Evolutionary conservation across 2,113 vertebrate species (phyloP).

Genomic region (Panthera tigris): DNA sequence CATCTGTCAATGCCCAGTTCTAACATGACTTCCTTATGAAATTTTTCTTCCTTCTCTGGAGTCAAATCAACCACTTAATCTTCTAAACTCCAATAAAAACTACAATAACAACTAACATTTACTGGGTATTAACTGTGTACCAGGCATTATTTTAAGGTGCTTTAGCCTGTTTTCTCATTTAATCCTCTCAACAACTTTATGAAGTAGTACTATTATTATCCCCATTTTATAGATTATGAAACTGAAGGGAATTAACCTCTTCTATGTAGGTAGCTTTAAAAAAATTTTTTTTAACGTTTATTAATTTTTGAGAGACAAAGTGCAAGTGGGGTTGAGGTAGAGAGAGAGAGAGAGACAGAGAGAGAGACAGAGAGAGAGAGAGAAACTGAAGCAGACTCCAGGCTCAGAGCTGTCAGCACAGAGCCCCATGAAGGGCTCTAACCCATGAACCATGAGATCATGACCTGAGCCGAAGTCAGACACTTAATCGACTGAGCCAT

Average conservation of each 20-base stretch:
- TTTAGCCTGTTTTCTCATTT: constrained; percentile 1
- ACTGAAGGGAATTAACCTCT: background rate
- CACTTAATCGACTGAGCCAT: too few species aligned
- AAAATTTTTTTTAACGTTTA: too few species aligned
- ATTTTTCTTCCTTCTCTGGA: background rate
- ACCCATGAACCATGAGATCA: too few species aligned
- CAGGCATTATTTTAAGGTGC: background rate
- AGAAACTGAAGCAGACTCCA: too few species aligned
- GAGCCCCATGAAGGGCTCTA: too few species aligned
- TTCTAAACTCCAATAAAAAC: background rate
- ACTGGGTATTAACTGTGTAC: background rate
- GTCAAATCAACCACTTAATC: background rate
- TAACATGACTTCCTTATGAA: background rate
- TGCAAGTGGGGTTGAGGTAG: too few species aligned
- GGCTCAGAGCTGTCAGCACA: too few species aligned
- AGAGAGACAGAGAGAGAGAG: too few species aligned
- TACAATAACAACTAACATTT: background rate
- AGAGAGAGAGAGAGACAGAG: too few species aligned
- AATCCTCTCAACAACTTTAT: background rate
- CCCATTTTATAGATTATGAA: background rate
- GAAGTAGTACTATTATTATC: background rate
- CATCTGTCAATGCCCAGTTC: background rate
- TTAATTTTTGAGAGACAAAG: too few species aligned
- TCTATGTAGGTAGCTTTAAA: too few species aligned
- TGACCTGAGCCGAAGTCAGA: too few species aligned